Base-by-base conservation (phyloP, 35 echinoderm and acorn worm genomes). In the Heliocidaris erythrogramma region DNA sequence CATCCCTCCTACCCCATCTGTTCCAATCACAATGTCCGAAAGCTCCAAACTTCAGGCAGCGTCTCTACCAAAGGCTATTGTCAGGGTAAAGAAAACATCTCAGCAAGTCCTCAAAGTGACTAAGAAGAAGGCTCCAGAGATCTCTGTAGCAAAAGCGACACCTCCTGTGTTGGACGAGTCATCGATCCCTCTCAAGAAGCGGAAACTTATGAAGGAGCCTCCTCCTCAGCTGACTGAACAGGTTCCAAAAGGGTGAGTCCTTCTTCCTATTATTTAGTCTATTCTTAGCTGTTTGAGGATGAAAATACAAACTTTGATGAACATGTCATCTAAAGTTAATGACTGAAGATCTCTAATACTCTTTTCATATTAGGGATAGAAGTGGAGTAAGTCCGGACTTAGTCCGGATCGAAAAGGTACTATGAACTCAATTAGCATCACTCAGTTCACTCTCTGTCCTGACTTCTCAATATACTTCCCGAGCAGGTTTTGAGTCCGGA, bases 191-290 rank as follows among this genome's bases (percentile, higher is more conserved):
- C 92, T 98, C 52, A 98, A 98, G 88, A 98, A 98, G 90, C 90
- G 97, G 71, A 98, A 98, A 88, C 93, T 98, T 50, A 98, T 98
- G 97, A 98, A 98, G 49, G 90, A 98, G 30, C 97, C 96, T 4
- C 92, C 94, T 29, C 94, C 96, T 86, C 94, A 96, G 92, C 94
- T 95, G 59, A 96, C 94, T 14, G 93, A 92, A 59, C 91, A 49
- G 49, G 29, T 21, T 12, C 29, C 50, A 27, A 48, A 92, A 59
- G 49, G 47, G 91, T 92, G 27, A 92, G 91, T 92, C 29, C 91
- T 89, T 84, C 69, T 3, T 42, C 3, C 35, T 42, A 42, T 42
- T 42, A 42, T 42, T 42, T 42, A 42, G 3, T 42, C 35, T 3
- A 42, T 42, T 42, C 35, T 3, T 42, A 42, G 0, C 35, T 42